Percentiles rank a stretch among this genome's conserved stretches.
Evolutionary conservation across 2,113 vertebrate species (phyloP).

Genomic region (Candoia aspera): DNA sequence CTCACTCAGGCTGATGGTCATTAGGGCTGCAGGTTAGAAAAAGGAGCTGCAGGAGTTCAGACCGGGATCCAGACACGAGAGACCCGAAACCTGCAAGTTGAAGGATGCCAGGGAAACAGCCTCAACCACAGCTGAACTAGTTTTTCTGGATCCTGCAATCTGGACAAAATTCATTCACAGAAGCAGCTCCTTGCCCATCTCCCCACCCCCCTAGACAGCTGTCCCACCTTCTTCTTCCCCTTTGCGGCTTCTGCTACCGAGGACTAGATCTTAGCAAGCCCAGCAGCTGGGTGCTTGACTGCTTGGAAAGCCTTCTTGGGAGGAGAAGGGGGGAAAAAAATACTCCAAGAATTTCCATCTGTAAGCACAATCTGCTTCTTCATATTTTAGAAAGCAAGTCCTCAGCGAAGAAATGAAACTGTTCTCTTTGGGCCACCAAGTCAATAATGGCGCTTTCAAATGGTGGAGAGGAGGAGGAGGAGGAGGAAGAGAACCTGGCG

Average conservation of each 20-base stretch:
- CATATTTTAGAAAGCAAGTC: conserved; percentile 33
- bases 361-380: conserved; percentile 11
- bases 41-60: not conserved
- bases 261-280: not conserved
- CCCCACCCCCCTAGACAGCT: not conserved
- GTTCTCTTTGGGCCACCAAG: conserved; percentile 32
- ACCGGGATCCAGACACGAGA: not conserved
- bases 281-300: not conserved
- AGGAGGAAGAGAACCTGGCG: conserved; percentile 28
- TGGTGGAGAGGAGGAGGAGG: not conserved
- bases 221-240: not conserved
- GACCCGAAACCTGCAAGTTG: not conserved
- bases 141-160: not conserved
- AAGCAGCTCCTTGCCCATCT: no score
- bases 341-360: not conserved
- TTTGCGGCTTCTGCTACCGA: not conserved
- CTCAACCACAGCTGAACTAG: not conserved
- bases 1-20: not conserved
- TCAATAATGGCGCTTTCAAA: not conserved
- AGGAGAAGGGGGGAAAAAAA: not conserved
- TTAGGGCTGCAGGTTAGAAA: not conserved
- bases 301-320: not conserved
- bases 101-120: not conserved
- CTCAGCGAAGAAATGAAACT: conserved; percentile 43
- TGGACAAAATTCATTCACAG: not conserved